These are phyloP conservation scores for Pemphredon lugubris DNA, from an alignment of 2,888 invertebrate genomes.

Conservation along the genomic window DNA sequence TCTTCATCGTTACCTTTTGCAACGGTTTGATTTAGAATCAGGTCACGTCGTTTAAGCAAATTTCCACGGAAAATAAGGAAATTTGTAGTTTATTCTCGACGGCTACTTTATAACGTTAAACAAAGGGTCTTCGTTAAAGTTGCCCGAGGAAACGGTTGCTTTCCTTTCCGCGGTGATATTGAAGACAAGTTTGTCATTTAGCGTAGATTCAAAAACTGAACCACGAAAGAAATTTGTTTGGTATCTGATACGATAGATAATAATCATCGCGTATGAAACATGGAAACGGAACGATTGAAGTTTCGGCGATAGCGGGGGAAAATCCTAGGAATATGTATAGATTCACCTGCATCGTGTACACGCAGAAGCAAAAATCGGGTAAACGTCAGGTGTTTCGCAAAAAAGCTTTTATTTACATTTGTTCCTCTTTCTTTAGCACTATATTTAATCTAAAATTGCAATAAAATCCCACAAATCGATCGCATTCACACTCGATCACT, in stretches of 20 bases:
- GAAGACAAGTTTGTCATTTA: no score
- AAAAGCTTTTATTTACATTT: conserved; percentile 70
- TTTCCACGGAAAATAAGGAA: conserved; percentile 22
- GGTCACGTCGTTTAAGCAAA: conserved; percentile 14
- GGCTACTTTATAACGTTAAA: background rate
- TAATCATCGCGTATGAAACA: no score
- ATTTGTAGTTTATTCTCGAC: conserved; percentile 15
- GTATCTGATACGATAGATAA: no score
- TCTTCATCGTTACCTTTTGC: conserved; percentile 19
- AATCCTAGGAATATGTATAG: background rate
- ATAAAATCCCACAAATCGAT: conserved; percentile 66
- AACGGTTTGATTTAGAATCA: conserved; percentile 18
- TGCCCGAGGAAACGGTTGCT: no score
- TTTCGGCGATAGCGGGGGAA: background rate
- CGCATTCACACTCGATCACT: conserved; percentile 59
- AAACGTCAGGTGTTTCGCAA: conserved; percentile 59
- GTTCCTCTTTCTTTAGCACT: conserved; percentile 61
- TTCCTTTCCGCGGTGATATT: no score
- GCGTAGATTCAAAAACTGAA: no score
- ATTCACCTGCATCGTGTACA: background rate
- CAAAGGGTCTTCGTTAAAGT: conserved; percentile 1
- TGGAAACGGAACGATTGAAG: background rate
- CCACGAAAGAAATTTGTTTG: no score
- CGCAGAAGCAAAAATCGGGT: background rate
- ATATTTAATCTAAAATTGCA: conserved; percentile 66